phyloP scores from a whole-genome alignment of 2,113 vertebrate genomes.

The Anarhynchus alexandrinus region DNA sequence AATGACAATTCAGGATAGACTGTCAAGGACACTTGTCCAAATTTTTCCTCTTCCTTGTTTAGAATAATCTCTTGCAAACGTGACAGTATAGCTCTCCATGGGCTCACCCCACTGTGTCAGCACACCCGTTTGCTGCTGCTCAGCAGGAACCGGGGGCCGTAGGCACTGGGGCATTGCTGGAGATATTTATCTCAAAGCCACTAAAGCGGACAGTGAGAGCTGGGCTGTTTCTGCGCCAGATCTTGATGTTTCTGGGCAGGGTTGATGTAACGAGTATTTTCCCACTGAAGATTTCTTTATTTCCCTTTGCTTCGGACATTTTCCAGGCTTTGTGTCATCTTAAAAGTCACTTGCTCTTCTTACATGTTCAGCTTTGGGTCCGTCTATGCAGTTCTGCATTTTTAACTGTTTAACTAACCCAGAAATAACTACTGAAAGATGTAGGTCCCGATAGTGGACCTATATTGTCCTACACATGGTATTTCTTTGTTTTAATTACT shows the following conservation, averaged over 20 bases:
- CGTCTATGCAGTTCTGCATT: neutral
- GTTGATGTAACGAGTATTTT: neutral
- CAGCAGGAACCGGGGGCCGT: neutral
- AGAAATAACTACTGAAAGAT: neutral
- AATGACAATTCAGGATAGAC: neutral
- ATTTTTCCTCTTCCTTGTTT: neutral
- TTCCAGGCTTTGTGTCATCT: neutral
- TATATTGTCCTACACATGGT: neutral
- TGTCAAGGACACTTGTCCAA: neutral
- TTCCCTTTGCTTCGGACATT: neutral
- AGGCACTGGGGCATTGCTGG: neutral
- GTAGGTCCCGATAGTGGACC: fast-evolving
- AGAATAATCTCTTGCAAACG: neutral
- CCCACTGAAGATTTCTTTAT: neutral
- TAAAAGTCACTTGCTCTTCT: neutral
- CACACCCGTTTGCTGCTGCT: neutral
- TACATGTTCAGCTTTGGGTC: fast-evolving
- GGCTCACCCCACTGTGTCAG: neutral
- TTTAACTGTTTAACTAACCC: neutral
- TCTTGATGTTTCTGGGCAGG: neutral
- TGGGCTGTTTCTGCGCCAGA: neutral
- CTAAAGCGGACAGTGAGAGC: neutral
- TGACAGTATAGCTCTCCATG: neutral
- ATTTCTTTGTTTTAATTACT: neutral
- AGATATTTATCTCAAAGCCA: neutral